Evolutionary conservation across 2,113 vertebrate species (phyloP).

Genomic region (Accipiter virgatus): DNA sequence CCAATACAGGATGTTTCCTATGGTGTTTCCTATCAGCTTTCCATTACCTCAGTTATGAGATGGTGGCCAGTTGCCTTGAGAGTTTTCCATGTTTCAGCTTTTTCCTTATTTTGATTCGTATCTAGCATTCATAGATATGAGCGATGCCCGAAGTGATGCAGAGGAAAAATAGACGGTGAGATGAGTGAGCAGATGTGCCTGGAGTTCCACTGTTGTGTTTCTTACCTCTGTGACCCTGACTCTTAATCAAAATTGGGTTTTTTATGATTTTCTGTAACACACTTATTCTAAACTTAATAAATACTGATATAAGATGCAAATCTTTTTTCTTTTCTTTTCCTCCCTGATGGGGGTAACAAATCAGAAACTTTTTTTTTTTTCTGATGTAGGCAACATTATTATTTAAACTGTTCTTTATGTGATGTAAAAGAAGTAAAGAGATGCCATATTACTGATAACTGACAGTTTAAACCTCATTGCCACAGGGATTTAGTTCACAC

Average conservation of each 20-base stretch:
- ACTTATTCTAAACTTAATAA: not conserved
- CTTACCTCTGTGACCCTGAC: not conserved
- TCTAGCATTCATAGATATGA: not conserved
- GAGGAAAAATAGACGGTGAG: not conserved
- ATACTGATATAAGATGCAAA: not conserved
- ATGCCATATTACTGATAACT: not conserved
- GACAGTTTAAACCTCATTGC: not conserved
- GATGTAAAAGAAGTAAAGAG: not conserved
- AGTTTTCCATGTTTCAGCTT: not conserved
- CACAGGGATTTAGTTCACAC: not conserved
- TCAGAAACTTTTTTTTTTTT: not conserved
- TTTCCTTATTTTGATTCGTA: not conserved
- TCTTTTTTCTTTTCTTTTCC: no score
- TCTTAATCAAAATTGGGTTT: not conserved
- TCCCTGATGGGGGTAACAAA: not conserved
- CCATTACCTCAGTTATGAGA: not conserved
- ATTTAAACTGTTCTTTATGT: not conserved
- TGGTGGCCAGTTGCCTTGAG: not conserved
- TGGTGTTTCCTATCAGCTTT: not conserved
- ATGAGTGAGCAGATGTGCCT: not conserved
- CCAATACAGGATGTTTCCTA: not conserved
- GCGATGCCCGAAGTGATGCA: not conserved
- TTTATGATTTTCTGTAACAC: not conserved
- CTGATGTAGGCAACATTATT: not conserved
- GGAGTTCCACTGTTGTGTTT: not conserved